Base-by-base conservation (phyloP, 2,113 vertebrate species). In the Cebidichthys violaceus region DNA sequence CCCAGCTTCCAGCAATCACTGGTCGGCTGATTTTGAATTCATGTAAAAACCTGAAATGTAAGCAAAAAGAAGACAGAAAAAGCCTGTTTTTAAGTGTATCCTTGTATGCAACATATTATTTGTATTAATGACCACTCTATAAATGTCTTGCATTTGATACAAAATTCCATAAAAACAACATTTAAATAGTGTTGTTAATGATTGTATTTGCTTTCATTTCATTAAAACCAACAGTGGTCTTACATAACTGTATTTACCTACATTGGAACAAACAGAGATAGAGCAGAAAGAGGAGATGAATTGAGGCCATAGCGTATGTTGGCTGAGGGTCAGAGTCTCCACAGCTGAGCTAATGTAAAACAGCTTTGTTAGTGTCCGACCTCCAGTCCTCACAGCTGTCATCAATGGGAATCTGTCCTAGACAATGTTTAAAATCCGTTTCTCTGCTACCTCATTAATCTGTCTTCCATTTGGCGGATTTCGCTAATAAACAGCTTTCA, bases 1-100 rank as follows among this genome's bases (percentile, higher is more conserved):
- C 96, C 96, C 96, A 96, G 96, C 94, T 96, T 95, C 97, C 97
- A 97, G 96, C 95, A 93, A 96, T 99, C 96, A 99, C 97, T 97
- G 96, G 91, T 95, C 91, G 93, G 90, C 95, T 94, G 95, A 95
- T 96, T 96, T 96, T 96, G 96, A 97, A 97, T 95, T 98, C 98
- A 99, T 99, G 97, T 97, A 99, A 97, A 92, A 94, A 97, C 94
- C 98, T 99, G 92, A 88, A 97, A 96, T 29, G 50, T 13, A 79
- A 86, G 82, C 80, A 90, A 54, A 81, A 75, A 84, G 54, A 61
- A 33, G 9, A 85, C 2, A 69, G 14, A 82, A 39, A 55, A 60
- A 15, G 7, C 3, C 9, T 22, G 9, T 69, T 81, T 86, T 85
- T 41, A 45, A 39, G 4, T 62, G 2, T 45, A 52, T 69, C 37